Evolutionary conservation across 2,888 invertebrate genomes (phyloP), one percentile per base, ranked within the genome.

Genomic region (Brenthis ino): DNA sequence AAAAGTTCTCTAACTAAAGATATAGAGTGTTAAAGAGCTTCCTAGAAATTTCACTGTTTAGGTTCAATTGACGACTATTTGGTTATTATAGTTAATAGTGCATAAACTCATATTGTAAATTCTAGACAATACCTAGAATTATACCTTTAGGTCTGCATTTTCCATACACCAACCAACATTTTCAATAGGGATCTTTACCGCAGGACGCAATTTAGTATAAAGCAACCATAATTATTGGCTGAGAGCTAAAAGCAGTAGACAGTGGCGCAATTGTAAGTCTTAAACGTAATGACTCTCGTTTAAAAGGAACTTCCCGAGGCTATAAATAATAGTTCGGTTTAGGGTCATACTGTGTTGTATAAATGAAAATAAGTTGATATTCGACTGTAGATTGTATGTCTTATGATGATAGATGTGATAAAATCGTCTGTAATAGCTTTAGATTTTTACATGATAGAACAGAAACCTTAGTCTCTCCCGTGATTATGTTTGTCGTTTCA

Each of bases 221-320:
- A 69, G 53, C 56, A 53, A 65, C 60, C 58, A 69, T 71, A 74
- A 78, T 79, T 74, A 77, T 70, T 74, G 67, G 74, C 69, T 73
- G 67, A 67, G 73, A 71, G 72, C 70, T 73, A 70, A 68, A 73
- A 69, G 70, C 77, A 74, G 76, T 78, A 79, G 78, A 75, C 76
- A 74, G 65, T 60, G 64, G 57, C 47, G 66, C 72, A 74, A 75
- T 72, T 72, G 69, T 72, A 64, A 48, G 71, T 76, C 79, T 71
- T 75, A 71, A 80, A 79, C 50, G 61, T 68, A 67, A 61, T 57
- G 55, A 55, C 67, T 77, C 75, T 77, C 77, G 79, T 80, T 81
- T 79, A 75, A 71, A 69, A 72, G 69, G 74, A 78, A 74, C 77
- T 76, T 69, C 74, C 71, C 64, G 68, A 68, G 57, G 67, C 64